phyloP scores from a whole-genome alignment of 2,797 vertebrate genomes.

The Ctenosaura bakeri region DNA sequence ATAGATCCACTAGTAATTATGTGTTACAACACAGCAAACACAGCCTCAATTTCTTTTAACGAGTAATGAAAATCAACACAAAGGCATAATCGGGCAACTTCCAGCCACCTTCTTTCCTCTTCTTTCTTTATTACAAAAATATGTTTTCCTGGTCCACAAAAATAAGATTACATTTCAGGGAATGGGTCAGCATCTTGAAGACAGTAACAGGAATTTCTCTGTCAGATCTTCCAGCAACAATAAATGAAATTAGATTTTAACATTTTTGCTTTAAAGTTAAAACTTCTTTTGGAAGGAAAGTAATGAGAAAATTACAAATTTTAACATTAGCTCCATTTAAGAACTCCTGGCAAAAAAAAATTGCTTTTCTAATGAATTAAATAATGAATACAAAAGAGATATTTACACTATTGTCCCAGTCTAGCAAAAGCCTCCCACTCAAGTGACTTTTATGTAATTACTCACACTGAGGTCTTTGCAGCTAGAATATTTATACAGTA shows the following conservation, averaged over 20 bases:
- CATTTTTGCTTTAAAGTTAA: slow-evolving; percentile 55
- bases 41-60: slow-evolving; percentile 57
- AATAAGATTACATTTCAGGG: neutral
- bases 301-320: slow-evolving; percentile 62
- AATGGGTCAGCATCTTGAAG: too few relatives aligned
- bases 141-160: neutral
- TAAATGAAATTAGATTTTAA: slow-evolving; percentile 64
- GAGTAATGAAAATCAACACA: slow-evolving; percentile 37
- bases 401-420: slow-evolving; percentile 48
- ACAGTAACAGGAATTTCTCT: neutral
- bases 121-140: slow-evolving; percentile 25
- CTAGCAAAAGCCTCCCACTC: slow-evolving; percentile 47
- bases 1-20: too few relatives aligned
- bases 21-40: slow-evolving; percentile 33
- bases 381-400: slow-evolving; percentile 70
- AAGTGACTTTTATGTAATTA: slow-evolving; percentile 22
- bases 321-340: slow-evolving; percentile 68
- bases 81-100: slow-evolving; percentile 25
- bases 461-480: neutral
- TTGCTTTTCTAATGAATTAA: slow-evolving; percentile 70
- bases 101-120: slow-evolving; percentile 26
- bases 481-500: slow-evolving; percentile 2
- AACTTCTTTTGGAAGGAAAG: slow-evolving; percentile 47
- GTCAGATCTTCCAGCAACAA: slow-evolving; percentile 49
- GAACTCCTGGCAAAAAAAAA: slow-evolving; percentile 65